Evolutionary conservation across 35 echinoderm and acorn worm species (phyloP).

Genomic region (Anneissia japonica): DNA sequence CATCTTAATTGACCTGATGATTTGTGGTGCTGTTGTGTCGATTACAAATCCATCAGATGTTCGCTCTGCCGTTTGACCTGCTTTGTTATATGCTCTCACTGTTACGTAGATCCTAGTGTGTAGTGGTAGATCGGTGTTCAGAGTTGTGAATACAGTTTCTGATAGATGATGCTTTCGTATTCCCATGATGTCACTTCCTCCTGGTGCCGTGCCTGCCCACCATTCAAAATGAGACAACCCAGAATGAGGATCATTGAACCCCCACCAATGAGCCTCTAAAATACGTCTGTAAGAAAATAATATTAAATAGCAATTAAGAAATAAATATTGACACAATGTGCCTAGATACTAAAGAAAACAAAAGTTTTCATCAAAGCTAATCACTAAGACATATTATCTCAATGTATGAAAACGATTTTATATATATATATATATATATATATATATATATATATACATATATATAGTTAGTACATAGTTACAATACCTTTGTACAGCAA

Average conservation of each 20-base stretch:
- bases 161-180: conserved; percentile 11
- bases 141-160: conserved; percentile 10
- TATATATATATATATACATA: no score
- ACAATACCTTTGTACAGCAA: no score
- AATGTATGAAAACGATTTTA: no score
- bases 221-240: conserved; percentile 45
- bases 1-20: background rate
- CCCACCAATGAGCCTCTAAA: conserved; percentile 34
- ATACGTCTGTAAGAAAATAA: conserved; percentile 17
- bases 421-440: no score
- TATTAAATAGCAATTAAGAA: background rate
- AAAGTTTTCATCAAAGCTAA: no score
- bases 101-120: conserved; percentile 18
- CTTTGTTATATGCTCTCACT: background rate
- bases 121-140: background rate
- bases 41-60: conserved; percentile 6
- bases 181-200: conserved; percentile 4
- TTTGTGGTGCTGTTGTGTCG: background rate
- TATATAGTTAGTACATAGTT: no score
- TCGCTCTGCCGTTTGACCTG: conserved; percentile 17
- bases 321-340: background rate
- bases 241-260: conserved; percentile 44
- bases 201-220: conserved; percentile 40
- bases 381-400: no score
- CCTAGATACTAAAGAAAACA: no score